A percentile compares a stretch with the other conserved stretches of the same genome.
Evolutionary conservation across 2,797 vertebrate genomes (phyloP).

Genomic region (Orestias chungarensis): DNA sequence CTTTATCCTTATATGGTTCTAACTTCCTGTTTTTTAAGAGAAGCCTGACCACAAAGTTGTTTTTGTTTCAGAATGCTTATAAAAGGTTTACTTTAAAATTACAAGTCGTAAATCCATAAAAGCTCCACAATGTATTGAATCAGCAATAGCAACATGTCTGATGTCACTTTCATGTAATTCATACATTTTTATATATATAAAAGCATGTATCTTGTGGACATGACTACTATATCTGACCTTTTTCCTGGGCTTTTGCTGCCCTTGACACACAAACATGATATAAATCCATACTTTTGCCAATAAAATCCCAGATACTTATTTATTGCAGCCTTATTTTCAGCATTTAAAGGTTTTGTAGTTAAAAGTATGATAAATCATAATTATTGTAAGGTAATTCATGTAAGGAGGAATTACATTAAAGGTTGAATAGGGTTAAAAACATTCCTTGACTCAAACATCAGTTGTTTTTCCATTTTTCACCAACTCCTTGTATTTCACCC

Average conservation of each 20-base stretch:
- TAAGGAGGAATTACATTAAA: constrained; percentile 17
- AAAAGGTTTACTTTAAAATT: too few relatives aligned
- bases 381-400: too few relatives aligned
- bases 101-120: too few relatives aligned
- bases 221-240: background rate
- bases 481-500: background rate
- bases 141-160: background rate
- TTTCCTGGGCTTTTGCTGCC: background rate
- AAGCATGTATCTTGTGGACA: background rate
- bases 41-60: too few relatives aligned
- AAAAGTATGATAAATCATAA: too few relatives aligned
- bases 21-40: background rate
- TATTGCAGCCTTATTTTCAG: background rate
- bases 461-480: constrained; percentile 5
- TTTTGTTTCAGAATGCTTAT: too few relatives aligned
- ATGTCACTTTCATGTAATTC: too few relatives aligned
- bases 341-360: background rate
- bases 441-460: background rate
- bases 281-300: background rate
- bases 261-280: background rate
- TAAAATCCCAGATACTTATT: background rate
- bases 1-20: background rate
- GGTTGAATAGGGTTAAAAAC: too few relatives aligned
- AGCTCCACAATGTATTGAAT: background rate
- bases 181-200: too few relatives aligned